Conservation (phyloP, 2,888 invertebrate genomes). For the Hirtodrosophila confusa region DNA sequence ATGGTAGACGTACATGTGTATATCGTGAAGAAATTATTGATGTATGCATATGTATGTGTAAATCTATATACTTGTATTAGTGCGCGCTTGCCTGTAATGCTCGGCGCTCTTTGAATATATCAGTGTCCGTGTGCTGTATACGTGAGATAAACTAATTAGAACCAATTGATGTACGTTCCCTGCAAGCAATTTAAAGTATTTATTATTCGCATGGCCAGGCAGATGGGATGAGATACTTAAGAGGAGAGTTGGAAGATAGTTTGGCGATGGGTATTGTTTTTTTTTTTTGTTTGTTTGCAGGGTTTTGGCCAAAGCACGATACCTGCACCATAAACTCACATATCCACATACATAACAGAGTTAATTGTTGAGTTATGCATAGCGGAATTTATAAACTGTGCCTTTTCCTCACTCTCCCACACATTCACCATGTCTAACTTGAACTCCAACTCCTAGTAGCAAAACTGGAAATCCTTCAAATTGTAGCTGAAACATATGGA, state of each 20-base stretch:
- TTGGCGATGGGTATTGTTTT: too few relatives aligned
- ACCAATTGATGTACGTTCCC: too few relatives aligned
- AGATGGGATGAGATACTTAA: too few relatives aligned
- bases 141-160: too few relatives aligned
- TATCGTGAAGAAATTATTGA: neutral
- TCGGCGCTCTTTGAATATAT: too few relatives aligned
- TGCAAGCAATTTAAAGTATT: too few relatives aligned
- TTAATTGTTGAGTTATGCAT: constrained; percentile 42
- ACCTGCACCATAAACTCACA: neutral
- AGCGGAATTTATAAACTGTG: constrained; percentile 54
- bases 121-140: too few relatives aligned
- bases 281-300: too few relatives aligned
- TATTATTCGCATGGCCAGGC: too few relatives aligned
- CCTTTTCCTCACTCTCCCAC: constrained; percentile 43
- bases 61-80: neutral
- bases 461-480: neutral
- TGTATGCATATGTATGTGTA: constrained; percentile 1
- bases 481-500: constrained; percentile 7
- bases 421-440: neutral
- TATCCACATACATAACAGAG: neutral
- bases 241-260: too few relatives aligned
- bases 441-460: constrained; percentile 10
- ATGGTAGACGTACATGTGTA: neutral
- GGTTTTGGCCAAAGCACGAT: too few relatives aligned
- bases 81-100: neutral